A percentile compares a stretch with the other conserved stretches of the same genome.
Conservation (phyloP, 2,113 vertebrate species). For the Zapus hudsonius region DNA sequence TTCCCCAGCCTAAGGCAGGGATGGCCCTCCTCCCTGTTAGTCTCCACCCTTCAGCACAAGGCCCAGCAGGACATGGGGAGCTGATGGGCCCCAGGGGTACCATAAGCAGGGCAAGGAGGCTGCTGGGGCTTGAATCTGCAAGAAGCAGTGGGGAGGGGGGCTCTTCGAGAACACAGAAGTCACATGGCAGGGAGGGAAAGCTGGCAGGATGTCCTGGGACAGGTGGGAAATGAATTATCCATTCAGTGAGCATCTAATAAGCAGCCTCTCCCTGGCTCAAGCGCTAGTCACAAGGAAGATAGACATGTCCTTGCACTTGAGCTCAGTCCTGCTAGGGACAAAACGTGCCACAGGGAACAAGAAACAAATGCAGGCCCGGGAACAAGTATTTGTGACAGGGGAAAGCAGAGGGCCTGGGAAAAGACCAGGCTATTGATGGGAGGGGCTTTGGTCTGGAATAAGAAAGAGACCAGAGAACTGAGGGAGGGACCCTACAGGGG, state of each 20-base stretch:
- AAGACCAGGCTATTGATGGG: neutral
- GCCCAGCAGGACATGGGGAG: neutral
- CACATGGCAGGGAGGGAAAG: neutral
- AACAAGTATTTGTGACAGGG: neutral
- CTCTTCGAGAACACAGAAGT: neutral
- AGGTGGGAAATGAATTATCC: neutral
- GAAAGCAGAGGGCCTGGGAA: constrained; percentile 30
- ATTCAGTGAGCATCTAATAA: neutral
- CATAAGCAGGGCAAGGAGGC: neutral
- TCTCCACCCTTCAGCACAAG: neutral
- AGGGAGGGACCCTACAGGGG: neutral
- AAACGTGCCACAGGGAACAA: neutral
- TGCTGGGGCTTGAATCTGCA: neutral
- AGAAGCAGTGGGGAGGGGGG: neutral
- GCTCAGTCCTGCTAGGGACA: neutral
- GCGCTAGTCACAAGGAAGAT: neutral
- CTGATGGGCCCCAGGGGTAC: neutral
- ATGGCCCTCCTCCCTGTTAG: neutral
- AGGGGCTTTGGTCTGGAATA: neutral
- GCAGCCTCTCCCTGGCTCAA: neutral
- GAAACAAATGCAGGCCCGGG: neutral
- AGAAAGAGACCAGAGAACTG: neutral
- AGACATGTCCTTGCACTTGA: neutral
- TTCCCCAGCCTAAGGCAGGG: neutral
- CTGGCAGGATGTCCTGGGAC: neutral